Evolutionary conservation across 1,140 invertebrate genomes (phyloP), one percentile per base, ranked within the genome.

Genomic region (Eurosta solidaginis): DNA sequence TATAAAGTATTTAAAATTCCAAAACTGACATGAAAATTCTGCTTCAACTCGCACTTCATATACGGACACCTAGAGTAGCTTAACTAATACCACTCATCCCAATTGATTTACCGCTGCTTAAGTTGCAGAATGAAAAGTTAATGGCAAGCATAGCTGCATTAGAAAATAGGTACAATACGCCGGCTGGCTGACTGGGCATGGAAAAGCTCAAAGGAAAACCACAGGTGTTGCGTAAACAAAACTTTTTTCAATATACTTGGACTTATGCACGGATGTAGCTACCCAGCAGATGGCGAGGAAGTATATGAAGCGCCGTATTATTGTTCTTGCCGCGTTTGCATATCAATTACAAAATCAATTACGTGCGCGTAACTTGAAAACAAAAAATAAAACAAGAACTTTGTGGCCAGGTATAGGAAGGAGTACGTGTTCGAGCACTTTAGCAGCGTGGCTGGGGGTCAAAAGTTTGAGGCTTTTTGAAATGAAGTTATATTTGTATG

Each of bases 311-410:
- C 17, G 59, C 33, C 25, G 29, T 45, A 33, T 44, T 74, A 20
- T 74, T 74, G 22, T 74, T 59, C 27, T 59, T 59, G 20, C 10
- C 74, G 49, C 44, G 68, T 77, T 77, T 68, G 54, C 77, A 75
- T 78, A 78, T 78, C 77, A 78, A 78, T 78, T 78, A 75, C 50
- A 78, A 78, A 78, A 78, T 78, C 77, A 78, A 78, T 78, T 78
- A 78, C 77, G 59, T 49, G 47, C 47, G 49, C 68, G 49, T 50
- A 78, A 78, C 77, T 77, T 77, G 33, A 40, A 68, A 68, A 42
- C 3, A 68, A 40, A 68, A 54, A 12, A 12, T 29, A 54, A 68
- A 42, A 20, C 20, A 68, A 40, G 5, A 36, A 68, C n/a, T 17
- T 20, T 0, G 22, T 5, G 6, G 12, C 6, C 12, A 12, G 22